Evolutionary conservation across 2,113 vertebrate species (phyloP).

Genomic region (Poicephalus meyeri): DNA sequence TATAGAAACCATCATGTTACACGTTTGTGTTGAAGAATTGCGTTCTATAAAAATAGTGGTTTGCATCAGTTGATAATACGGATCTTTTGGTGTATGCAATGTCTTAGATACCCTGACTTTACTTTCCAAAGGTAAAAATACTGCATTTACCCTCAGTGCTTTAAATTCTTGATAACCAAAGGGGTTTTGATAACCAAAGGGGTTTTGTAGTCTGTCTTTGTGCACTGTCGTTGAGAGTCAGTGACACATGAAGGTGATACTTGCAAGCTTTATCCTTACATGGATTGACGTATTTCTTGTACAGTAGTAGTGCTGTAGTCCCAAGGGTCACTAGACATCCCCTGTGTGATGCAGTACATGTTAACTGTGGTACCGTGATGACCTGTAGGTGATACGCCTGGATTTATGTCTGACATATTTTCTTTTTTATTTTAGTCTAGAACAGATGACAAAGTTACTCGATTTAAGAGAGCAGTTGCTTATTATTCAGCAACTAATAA

Average conservation of each 20-base stretch:
- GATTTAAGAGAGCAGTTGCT: conserved; percentile 94
- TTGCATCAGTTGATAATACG: not conserved
- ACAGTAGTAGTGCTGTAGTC: not conserved
- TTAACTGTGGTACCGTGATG: not conserved
- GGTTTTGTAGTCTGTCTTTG: not conserved
- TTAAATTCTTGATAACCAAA: not conserved
- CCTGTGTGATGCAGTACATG: fast-evolving
- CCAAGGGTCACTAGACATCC: not conserved
- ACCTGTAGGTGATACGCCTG: not conserved
- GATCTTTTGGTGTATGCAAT: not conserved
- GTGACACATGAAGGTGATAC: not conserved
- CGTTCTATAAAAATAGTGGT: not conserved
- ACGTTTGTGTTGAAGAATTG: not conserved
- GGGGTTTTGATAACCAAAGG: not conserved
- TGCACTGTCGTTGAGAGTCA: not conserved
- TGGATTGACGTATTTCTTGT: not conserved
- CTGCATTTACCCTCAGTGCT: not conserved
- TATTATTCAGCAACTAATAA: conserved; percentile 92
- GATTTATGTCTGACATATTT: conserved; percentile 33
- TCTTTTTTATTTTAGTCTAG: conserved; percentile 82
- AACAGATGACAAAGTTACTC: conserved; percentile 92
- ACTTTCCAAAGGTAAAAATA: not conserved
- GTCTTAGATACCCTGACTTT: not conserved
- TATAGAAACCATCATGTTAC: not conserved
- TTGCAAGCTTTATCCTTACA: not conserved